These are phyloP conservation scores for Silurus glanis DNA, from an alignment of 2,113 vertebrate species.

Conservation along the genomic window DNA sequence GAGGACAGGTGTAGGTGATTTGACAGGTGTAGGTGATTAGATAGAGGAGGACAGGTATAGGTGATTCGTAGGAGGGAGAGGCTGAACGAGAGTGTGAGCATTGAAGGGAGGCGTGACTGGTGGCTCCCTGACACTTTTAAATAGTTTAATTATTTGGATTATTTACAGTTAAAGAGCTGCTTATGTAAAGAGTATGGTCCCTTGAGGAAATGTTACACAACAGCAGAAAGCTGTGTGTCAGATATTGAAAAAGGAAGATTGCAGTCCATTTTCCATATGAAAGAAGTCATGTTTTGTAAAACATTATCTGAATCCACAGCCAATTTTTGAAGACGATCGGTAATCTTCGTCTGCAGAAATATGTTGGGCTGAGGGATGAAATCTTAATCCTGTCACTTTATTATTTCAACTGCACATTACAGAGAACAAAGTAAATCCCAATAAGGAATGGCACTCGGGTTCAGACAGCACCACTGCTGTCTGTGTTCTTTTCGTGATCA, in stretches of 20 bases:
- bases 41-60: too few species aligned
- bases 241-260: neutral
- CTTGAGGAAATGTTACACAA: conserved; percentile 19
- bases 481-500: conserved; percentile 37
- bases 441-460: conserved; percentile 39
- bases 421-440: conserved; percentile 40
- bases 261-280: conserved; percentile 39
- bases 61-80: too few species aligned
- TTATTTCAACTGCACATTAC: conserved; percentile 52
- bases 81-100: too few species aligned
- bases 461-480: conserved; percentile 50
- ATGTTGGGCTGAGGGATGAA: conserved; percentile 48
- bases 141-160: neutral
- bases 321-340: conserved; percentile 30
- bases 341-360: conserved; percentile 46
- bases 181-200: too few species aligned
- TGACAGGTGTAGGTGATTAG: too few species aligned
- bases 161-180: neutral
- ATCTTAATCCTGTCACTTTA: conserved; percentile 50
- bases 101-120: too few species aligned
- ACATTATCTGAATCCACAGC: conserved; percentile 35
- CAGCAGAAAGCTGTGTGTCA: conserved; percentile 2
- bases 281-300: conserved; percentile 42
- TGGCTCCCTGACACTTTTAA: too few species aligned
- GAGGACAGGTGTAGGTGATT: too few species aligned